Evolutionary conservation across 2,113 vertebrate species (phyloP).

Genomic region (Solea solea): DNA sequence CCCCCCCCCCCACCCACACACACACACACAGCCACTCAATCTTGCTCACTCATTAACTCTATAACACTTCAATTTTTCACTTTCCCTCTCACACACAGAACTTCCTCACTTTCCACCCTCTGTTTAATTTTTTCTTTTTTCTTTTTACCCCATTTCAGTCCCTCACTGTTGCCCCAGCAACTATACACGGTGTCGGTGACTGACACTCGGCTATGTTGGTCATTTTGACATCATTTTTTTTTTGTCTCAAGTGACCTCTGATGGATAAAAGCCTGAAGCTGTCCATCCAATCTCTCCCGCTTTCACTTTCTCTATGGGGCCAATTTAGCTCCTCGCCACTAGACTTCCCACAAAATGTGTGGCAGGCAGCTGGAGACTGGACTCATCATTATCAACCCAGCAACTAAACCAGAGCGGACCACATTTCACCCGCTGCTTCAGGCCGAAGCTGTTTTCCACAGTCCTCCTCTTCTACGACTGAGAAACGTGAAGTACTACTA

Average conservation of each 20-base stretch:
- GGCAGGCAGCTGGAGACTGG: slow-evolving; percentile 35
- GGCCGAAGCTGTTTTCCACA: background rate
- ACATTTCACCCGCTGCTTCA: slow-evolving; percentile 29
- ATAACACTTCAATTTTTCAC: slow-evolving; percentile 31
- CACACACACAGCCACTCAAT: slow-evolving; percentile 4
- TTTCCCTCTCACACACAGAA: background rate
- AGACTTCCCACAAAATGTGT: slow-evolving; percentile 21
- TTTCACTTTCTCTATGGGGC: slow-evolving; percentile 41
- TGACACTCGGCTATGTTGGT: slow-evolving; percentile 31
- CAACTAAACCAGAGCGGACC: slow-evolving; percentile 31
- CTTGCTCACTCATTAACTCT: slow-evolving; percentile 46
- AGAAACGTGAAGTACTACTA: background rate
- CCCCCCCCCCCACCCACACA: too few relatives aligned
- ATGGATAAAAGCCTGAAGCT: slow-evolving; percentile 23
- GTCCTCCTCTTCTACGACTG: background rate
- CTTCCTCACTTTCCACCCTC: background rate
- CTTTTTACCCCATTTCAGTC: background rate
- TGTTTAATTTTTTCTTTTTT: background rate
- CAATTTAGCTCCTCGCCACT: slow-evolving; percentile 55
- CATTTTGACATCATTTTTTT: slow-evolving; percentile 12
- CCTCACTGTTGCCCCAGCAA: background rate
- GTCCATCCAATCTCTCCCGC: slow-evolving; percentile 11
- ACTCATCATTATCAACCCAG: slow-evolving; percentile 47
- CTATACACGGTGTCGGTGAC: slow-evolving; percentile 4
- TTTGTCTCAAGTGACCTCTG: slow-evolving; percentile 42